phyloP scores from a whole-genome alignment of 2,888 invertebrate genomes.

The Lasioglossum zephyrum region DNA sequence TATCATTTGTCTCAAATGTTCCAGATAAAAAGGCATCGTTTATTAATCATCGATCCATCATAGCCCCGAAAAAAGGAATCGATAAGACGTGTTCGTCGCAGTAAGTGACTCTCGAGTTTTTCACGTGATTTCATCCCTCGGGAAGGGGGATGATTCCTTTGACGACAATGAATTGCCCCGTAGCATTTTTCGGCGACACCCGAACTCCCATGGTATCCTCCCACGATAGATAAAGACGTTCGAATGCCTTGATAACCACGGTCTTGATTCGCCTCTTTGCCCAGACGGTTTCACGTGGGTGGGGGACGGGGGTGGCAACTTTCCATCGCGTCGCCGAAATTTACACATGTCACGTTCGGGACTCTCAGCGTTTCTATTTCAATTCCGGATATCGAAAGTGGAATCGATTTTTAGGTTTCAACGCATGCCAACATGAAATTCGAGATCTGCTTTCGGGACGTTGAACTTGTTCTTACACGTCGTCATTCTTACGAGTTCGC shows the following conservation, averaged over 20 bases:
- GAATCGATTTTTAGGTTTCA: slow-evolving; percentile 22
- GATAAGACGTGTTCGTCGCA: slow-evolving; percentile 48
- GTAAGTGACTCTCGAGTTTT: slow-evolving; percentile 71
- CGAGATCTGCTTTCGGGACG: not conserved
- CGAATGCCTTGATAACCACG: slow-evolving; percentile 53
- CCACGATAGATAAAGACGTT: slow-evolving; percentile 61
- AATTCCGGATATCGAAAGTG: slow-evolving; percentile 41
- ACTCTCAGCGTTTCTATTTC: slow-evolving; percentile 51
- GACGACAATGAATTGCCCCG: slow-evolving; percentile 58
- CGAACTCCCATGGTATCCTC: slow-evolving; percentile 23
- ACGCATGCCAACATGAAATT: not conserved
- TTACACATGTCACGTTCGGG: slow-evolving; percentile 45
- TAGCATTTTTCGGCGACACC: slow-evolving; percentile 42
- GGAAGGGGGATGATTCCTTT: slow-evolving; percentile 28
- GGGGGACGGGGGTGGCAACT: slow-evolving; percentile 13
- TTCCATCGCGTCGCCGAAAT: slow-evolving; percentile 39
- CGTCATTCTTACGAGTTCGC: not conserved
- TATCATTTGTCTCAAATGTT: not conserved
- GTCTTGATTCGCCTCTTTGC: slow-evolving; percentile 52
- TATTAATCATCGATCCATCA: slow-evolving; percentile 47
- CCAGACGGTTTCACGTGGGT: slow-evolving; percentile 43
- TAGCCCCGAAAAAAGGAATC: slow-evolving; percentile 37
- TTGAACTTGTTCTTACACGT: not conserved
- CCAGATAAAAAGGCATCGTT: slow-evolving; percentile 31
- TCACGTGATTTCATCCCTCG: slow-evolving; percentile 50